These are phyloP conservation scores for Torymus auratus DNA, from an alignment of 2,888 invertebrate genomes.

Conservation along the genomic window DNA sequence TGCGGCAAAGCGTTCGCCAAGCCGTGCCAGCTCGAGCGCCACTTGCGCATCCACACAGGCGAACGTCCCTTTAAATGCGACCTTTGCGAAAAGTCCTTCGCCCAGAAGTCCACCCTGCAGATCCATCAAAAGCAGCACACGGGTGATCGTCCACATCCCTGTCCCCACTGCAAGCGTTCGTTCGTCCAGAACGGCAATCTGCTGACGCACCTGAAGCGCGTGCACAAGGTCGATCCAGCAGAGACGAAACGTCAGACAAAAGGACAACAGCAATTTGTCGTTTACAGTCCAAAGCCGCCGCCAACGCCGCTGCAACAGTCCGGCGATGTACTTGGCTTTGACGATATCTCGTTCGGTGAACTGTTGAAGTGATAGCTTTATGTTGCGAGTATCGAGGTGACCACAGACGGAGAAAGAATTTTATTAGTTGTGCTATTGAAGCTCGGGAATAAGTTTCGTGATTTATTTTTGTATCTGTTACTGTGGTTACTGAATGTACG, in stretches of 20 bases:
- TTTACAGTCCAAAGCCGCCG: constrained; percentile 63
- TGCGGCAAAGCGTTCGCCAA: constrained; percentile 79
- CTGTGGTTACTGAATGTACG: no score
- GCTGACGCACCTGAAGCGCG: constrained; percentile 80
- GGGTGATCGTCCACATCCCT: constrained; percentile 79
- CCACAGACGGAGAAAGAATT: not conserved
- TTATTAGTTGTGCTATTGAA: not conserved
- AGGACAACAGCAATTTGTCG: constrained; percentile 59
- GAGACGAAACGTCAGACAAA: constrained; percentile 56
- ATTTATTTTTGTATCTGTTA: no score
- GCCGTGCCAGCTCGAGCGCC: constrained; percentile 78
- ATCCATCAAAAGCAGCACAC: constrained; percentile 81
- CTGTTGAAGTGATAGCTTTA: constrained; percentile 26
- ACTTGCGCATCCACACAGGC: constrained; percentile 80
- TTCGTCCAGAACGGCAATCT: constrained; percentile 81
- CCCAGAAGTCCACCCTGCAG: constrained; percentile 80
- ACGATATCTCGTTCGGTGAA: constrained; percentile 67
- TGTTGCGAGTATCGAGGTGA: not conserved
- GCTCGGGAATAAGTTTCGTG: no score
- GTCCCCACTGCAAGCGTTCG: constrained; percentile 80
- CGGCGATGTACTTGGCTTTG: constrained; percentile 64
- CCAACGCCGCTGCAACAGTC: constrained; percentile 63
- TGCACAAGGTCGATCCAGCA: constrained; percentile 67
- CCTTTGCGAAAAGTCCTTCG: constrained; percentile 80
- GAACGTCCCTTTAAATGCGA: constrained; percentile 80